Conservation (phyloP, 2,113 vertebrate genomes). For the Sorex fumeus region DNA sequence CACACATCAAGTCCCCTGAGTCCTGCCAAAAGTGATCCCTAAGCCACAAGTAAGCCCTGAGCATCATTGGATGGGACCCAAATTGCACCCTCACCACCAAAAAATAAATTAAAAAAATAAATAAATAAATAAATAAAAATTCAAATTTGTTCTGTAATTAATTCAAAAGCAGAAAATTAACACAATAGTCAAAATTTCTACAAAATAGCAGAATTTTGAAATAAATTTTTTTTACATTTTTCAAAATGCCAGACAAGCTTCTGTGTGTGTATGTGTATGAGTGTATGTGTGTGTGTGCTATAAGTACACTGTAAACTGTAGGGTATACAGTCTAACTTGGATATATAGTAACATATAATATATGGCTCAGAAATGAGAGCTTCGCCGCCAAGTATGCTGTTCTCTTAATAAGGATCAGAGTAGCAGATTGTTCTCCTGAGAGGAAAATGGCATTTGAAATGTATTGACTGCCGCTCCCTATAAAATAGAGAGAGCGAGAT, state of each 20-base stretch:
- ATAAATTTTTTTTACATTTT: slow-evolving; percentile 24
- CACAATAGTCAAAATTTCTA: not conserved
- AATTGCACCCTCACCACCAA: too few relatives aligned
- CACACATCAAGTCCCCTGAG: too few relatives aligned
- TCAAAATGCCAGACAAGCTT: not conserved
- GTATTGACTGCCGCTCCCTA: slow-evolving; percentile 20
- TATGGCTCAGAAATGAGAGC: slow-evolving; percentile 1
- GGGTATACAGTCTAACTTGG: not conserved
- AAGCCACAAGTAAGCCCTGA: too few relatives aligned
- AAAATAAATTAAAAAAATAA: too few relatives aligned
- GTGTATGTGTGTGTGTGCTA: not conserved
- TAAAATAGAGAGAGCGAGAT: not conserved
- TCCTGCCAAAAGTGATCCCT: too few relatives aligned
- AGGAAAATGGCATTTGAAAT: slow-evolving; percentile 37
- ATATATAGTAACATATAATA: not conserved
- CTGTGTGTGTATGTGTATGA: not conserved
- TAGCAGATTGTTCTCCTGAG: slow-evolving; percentile 35
- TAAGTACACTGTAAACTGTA: not conserved
- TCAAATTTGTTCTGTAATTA: not conserved
- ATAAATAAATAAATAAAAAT: too few relatives aligned
- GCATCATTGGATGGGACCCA: too few relatives aligned
- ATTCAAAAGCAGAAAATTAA: slow-evolving; percentile 25
- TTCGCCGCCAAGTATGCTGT: not conserved
- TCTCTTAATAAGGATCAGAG: slow-evolving; percentile 38
- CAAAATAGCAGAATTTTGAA: not conserved